Percentiles rank a stretch among this genome's conserved stretches.
Evolutionary conservation across 2,113 vertebrate genomes (phyloP).

Genomic region (Cochlearius cochlearius): DNA sequence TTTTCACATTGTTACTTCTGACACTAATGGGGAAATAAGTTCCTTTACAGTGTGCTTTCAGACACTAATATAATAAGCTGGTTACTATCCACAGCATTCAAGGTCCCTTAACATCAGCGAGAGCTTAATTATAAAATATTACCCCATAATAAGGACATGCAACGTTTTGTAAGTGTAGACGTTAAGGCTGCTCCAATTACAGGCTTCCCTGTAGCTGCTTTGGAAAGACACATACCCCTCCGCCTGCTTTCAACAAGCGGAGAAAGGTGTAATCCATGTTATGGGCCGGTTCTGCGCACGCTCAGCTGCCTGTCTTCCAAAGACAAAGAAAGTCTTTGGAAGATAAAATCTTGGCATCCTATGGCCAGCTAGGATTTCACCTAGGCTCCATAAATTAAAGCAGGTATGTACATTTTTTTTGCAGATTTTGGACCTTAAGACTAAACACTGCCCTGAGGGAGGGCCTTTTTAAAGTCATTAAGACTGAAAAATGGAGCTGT

Average conservation of each 20-base stretch:
- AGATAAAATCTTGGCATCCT: neutral
- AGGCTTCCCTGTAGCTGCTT: neutral
- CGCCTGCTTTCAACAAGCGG: neutral
- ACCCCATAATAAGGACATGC: neutral
- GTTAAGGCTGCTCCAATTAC: neutral
- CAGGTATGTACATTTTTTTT: neutral
- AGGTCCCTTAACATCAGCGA: neutral
- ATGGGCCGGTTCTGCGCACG: rapidly evolving
- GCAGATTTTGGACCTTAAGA: neutral
- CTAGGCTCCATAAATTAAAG: neutral
- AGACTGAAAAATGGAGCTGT: neutral
- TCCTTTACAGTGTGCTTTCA: conserved; percentile 17
- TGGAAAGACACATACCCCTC: neutral
- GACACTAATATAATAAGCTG: neutral
- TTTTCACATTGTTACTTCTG: neutral
- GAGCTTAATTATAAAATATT: conserved; percentile 20
- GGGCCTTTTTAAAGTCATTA: neutral
- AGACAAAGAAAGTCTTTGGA: neutral
- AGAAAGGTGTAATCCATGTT: neutral
- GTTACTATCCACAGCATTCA: neutral
- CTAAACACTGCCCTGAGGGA: neutral
- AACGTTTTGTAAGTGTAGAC: neutral
- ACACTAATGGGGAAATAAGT: neutral
- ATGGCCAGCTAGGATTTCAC: conserved; percentile 4
- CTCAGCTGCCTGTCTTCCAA: neutral